These are phyloP conservation scores for Biston betularia DNA, from an alignment of 2,888 invertebrate genomes.

Conservation along the genomic window DNA sequence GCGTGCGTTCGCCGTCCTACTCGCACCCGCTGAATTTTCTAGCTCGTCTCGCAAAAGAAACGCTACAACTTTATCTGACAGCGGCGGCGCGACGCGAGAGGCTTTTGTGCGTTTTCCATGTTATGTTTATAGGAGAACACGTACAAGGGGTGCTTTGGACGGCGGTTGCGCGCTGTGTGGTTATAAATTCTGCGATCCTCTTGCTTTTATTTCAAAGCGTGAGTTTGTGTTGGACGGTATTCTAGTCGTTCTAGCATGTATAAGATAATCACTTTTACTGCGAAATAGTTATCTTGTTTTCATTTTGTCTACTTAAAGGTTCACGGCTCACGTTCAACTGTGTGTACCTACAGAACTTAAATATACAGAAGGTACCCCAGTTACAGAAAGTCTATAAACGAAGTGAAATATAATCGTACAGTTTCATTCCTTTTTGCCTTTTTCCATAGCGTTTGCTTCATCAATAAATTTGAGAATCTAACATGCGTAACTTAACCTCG, in stretches of 20 bases:
- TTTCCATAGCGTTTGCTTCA: not conserved
- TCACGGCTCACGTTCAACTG: too few species aligned
- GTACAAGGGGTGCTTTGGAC: slow-evolving; percentile 83
- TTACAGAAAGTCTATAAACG: too few species aligned
- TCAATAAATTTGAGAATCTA: not conserved
- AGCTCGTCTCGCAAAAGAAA: slow-evolving; percentile 80
- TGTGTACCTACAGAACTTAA: too few species aligned
- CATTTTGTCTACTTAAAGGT: not conserved
- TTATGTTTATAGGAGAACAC: slow-evolving; percentile 84
- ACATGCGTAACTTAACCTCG: slow-evolving; percentile 6
- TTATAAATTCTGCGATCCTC: slow-evolving; percentile 72
- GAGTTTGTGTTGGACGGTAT: slow-evolving; percentile 59
- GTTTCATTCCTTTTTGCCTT: not conserved
- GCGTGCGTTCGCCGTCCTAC: slow-evolving; percentile 69
- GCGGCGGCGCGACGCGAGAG: slow-evolving; percentile 82
- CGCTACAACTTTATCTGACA: slow-evolving; percentile 85
- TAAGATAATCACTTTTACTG: slow-evolving; percentile 15
- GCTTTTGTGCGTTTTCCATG: slow-evolving; percentile 86
- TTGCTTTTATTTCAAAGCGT: slow-evolving; percentile 73
- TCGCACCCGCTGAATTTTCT: slow-evolving; percentile 61
- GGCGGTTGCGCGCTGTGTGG: slow-evolving; percentile 69
- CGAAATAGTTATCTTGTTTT: slow-evolving; percentile 3
- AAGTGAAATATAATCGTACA: too few species aligned
- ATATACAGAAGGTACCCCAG: too few species aligned
- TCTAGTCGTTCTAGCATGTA: slow-evolving; percentile 33